A percentile compares a stretch with the other conserved stretches of the same genome.
phyloP scores from a whole-genome alignment of 1,140 invertebrate species.

The Ctenoplectra terminalis region DNA sequence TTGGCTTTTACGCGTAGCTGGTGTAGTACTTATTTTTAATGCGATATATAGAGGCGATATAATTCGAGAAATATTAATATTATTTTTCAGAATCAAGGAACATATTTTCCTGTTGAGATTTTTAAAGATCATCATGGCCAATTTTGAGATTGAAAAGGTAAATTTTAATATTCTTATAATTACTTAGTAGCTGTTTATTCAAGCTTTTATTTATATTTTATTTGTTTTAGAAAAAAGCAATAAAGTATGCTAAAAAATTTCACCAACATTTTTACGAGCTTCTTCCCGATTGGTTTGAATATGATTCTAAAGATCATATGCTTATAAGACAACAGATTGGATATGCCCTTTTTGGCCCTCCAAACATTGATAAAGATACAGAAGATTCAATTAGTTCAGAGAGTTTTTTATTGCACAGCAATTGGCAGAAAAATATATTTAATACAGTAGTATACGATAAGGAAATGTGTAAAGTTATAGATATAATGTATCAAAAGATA shows the following conservation, averaged over 20 bases:
- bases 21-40: too few relatives aligned
- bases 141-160: not conserved
- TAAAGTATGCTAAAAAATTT: not conserved
- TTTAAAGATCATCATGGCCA: not conserved
- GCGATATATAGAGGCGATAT: too few relatives aligned
- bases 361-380: not conserved
- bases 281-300: constrained; percentile 61
- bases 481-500: constrained; percentile 62
- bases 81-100: too few relatives aligned
- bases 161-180: not conserved
- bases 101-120: too few relatives aligned
- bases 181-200: too few relatives aligned
- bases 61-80: too few relatives aligned
- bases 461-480: constrained; percentile 35
- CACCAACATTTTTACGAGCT: constrained; percentile 72
- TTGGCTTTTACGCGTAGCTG: too few relatives aligned
- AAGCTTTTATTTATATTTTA: not conserved
- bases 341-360: constrained; percentile 65
- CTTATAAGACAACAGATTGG: constrained; percentile 70
- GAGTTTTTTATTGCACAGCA: not conserved
- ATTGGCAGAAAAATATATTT: not conserved
- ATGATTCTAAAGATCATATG: constrained; percentile 45
- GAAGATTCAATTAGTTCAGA: not conserved
- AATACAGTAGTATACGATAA: not conserved
- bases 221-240: not conserved